These are phyloP conservation scores for Protobothrops mucrosquamatus DNA, from an alignment of 2,113 vertebrate genomes.

Conservation along the genomic window DNA sequence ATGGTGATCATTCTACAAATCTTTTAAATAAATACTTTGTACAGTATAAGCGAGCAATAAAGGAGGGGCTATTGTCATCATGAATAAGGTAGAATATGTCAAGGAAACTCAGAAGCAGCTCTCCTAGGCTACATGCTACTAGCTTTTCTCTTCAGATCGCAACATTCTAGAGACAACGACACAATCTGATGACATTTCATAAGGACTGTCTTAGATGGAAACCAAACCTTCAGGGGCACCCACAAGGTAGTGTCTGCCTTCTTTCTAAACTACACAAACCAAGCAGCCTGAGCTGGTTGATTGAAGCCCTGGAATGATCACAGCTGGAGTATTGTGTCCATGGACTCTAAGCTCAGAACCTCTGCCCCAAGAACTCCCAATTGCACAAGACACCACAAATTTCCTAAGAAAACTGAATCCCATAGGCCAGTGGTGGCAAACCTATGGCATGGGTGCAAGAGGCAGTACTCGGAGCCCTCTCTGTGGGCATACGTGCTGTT, in stretches of 20 bases:
- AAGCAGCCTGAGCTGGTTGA: background rate
- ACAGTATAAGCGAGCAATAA: background rate
- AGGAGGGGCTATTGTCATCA: background rate
- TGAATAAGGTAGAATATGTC: background rate
- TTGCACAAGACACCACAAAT: background rate
- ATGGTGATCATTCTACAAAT: background rate
- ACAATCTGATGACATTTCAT: background rate
- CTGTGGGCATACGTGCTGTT: too few relatives aligned
- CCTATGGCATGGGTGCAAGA: too few relatives aligned
- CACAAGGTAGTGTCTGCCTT: background rate
- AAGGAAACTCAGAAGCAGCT: background rate
- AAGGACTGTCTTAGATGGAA: background rate
- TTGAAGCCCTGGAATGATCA: background rate
- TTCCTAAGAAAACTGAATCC: background rate
- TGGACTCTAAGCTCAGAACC: background rate
- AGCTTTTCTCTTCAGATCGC: background rate
- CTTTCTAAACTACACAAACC: background rate
- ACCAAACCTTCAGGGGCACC: background rate
- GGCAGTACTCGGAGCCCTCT: too few relatives aligned
- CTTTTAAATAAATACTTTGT: background rate
- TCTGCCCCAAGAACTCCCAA: background rate
- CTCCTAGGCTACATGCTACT: background rate
- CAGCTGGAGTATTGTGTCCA: background rate
- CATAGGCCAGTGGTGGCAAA: too few relatives aligned
- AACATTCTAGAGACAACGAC: background rate